Percentiles rank a stretch among this genome's conserved stretches.
Evolutionary conservation across 2,113 vertebrate genomes (phyloP).

Genomic region (Rhipidura dahli): DNA sequence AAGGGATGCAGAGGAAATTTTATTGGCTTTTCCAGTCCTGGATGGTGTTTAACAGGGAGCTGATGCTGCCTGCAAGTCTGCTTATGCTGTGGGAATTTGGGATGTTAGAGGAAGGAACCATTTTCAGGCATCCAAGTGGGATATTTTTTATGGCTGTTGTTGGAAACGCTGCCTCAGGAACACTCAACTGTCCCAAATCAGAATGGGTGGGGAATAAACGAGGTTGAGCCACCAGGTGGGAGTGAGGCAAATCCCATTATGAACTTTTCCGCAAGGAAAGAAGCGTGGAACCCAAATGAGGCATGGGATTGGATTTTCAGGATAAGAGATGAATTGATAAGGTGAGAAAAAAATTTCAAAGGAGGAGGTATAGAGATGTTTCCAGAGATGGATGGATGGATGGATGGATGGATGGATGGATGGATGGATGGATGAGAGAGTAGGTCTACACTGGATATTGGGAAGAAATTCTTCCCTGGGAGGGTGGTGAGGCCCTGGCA

Average conservation of each 20-base stretch:
- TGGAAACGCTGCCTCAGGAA: neutral
- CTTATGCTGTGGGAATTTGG: neutral
- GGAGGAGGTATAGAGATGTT: neutral
- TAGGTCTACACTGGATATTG: neutral
- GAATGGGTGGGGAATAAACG: neutral
- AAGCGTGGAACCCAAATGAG: neutral
- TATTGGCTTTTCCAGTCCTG: neutral
- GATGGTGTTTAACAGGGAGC: neutral
- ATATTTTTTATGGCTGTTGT: neutral
- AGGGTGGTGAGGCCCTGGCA: neutral
- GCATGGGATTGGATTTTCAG: neutral
- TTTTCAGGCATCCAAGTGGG: neutral
- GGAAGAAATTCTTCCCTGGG: neutral
- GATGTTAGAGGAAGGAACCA: fast-evolving
- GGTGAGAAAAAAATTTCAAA: neutral
- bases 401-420: neutral
- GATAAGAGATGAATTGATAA: neutral
- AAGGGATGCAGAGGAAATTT: neutral
- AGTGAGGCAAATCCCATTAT: neutral
- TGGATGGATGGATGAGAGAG: neutral
- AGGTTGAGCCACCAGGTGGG: neutral
- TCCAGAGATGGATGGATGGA: neutral
- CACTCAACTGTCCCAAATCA: neutral
- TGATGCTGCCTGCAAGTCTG: neutral
- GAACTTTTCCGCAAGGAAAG: neutral